Percentiles rank a stretch among this genome's conserved stretches.
phyloP scores from a whole-genome alignment of 2,888 invertebrate genomes.

The Napeogenes sylphis region DNA sequence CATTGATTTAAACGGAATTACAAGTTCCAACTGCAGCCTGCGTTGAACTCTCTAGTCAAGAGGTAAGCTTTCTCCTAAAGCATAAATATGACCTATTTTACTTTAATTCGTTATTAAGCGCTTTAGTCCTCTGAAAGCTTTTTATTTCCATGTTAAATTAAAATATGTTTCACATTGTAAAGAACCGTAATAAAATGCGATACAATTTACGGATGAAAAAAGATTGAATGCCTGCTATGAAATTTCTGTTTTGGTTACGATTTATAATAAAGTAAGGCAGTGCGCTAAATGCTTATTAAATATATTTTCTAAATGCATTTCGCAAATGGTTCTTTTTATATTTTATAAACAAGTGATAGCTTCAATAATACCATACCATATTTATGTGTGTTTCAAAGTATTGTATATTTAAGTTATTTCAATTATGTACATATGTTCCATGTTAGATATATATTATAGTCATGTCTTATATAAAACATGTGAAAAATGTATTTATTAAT shows the following conservation, averaged over 20 bases:
- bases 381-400: too few species aligned
- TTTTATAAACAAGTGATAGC: too few species aligned
- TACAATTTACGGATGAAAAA: constrained; percentile 30
- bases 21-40: constrained; percentile 26
- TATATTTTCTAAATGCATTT: too few species aligned
- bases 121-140: constrained; percentile 34
- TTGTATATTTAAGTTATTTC: too few species aligned
- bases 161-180: constrained; percentile 34
- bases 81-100: constrained; percentile 35
- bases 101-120: constrained; percentile 33
- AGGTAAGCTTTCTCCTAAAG: constrained; percentile 32
- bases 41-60: constrained; percentile 25
- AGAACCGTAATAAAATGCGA: constrained; percentile 33
- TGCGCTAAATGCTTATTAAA: too few species aligned
- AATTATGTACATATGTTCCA: too few species aligned
- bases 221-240: constrained; percentile 25
- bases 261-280: background rate
- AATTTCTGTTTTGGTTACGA: constrained; percentile 22
- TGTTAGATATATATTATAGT: too few species aligned
- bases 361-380: too few species aligned
- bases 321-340: too few species aligned
- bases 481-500: too few species aligned
- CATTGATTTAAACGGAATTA: constrained; percentile 28
- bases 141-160: constrained; percentile 33
- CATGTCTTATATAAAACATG: too few species aligned